These are phyloP conservation scores for Amphiura filiformis DNA, from an alignment of 35 echinoderm and acorn worm species.

Conservation along the genomic window DNA sequence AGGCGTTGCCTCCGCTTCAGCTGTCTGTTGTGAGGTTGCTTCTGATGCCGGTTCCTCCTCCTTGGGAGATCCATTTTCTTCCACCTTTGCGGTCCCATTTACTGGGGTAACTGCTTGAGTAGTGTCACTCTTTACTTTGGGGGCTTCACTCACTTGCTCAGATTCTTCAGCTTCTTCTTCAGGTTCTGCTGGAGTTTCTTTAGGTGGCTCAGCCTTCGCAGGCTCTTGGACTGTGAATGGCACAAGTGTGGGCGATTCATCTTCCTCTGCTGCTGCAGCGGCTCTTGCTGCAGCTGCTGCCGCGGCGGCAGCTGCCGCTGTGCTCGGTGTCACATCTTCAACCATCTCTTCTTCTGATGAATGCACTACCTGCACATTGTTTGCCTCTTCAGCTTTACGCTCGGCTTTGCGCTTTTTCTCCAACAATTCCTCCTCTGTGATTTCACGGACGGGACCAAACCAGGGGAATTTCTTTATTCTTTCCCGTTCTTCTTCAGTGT, in stretches of 20 bases:
- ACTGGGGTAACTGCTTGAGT: background rate
- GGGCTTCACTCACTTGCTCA: background rate
- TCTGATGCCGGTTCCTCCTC: background rate
- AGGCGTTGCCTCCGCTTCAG: background rate
- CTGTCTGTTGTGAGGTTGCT: background rate
- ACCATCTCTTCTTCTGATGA: background rate
- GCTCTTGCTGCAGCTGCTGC: background rate
- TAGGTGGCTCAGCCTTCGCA: background rate
- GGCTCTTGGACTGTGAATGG: background rate
- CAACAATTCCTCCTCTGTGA: background rate
- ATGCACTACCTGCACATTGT: background rate
- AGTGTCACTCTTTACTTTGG: too few species aligned
- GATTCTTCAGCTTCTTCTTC: background rate
- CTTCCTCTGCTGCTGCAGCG: background rate
- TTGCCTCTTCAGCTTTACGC: background rate
- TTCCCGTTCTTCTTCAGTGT: conserved; percentile 72
- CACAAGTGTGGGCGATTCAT: background rate
- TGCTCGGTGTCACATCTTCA: background rate
- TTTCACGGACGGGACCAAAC: conserved; percentile 32
- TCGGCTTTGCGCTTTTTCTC: background rate
- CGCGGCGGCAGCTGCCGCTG: background rate
- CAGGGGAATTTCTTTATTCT: conserved; percentile 41
- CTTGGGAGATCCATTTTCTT: background rate
- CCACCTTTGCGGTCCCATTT: background rate
- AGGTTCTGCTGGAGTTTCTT: background rate